A percentile compares a stretch with the other conserved stretches of the same genome.
Conservation (phyloP, 37 sponge, comb jelly and placozoan species). For the Lycopodina hypogea region DNA sequence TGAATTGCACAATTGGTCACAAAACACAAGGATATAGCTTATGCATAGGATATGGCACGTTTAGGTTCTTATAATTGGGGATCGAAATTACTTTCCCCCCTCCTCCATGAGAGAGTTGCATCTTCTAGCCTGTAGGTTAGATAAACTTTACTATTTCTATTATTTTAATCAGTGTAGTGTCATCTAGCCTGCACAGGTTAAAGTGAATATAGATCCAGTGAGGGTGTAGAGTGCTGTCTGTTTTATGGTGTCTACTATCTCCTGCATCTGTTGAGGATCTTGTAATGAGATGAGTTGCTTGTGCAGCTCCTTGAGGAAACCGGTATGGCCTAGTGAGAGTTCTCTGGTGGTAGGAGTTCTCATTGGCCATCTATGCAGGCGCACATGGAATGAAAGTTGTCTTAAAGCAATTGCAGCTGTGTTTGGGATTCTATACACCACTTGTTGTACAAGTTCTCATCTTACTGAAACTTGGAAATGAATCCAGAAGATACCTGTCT, state of each 20-base stretch:
- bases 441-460: too few species aligned
- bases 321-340: too few species aligned
- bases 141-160: conserved; percentile 69
- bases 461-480: too few species aligned
- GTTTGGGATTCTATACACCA: too few species aligned
- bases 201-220: conserved; percentile 86
- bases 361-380: too few species aligned
- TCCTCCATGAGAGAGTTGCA: background rate
- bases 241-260: conserved; percentile 90
- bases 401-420: too few species aligned
- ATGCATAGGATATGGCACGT: background rate
- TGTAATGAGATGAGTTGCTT: conserved; percentile 79
- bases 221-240: conserved; percentile 85
- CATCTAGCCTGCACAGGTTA: conserved; percentile 86
- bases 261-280: conserved; percentile 81
- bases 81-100: background rate
- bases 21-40: background rate
- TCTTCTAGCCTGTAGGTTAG: conserved; percentile 44
- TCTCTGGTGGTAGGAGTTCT: too few species aligned
- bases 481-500: too few species aligned
- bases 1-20: too few species aligned
- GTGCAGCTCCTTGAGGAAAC: conserved; percentile 76
- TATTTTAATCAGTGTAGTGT: conserved; percentile 71
- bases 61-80: background rate
- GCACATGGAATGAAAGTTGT: too few species aligned